Percentiles rank a stretch among this genome's conserved stretches.
Evolutionary conservation across 2,113 vertebrate genomes (phyloP).

Genomic region (Prochilodus magdalenae): DNA sequence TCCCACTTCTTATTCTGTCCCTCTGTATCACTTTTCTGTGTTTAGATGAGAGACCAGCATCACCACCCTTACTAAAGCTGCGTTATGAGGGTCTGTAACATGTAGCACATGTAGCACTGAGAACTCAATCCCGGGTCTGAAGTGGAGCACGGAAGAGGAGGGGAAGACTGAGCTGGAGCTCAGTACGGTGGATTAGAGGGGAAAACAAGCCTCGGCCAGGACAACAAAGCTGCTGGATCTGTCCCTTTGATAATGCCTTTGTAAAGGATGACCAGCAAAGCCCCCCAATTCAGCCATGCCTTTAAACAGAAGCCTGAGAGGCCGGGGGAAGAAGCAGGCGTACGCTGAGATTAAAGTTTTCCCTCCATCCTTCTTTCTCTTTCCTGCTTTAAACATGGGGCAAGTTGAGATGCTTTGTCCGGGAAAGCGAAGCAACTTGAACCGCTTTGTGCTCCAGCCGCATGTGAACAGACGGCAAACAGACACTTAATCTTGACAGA

Average conservation of each 20-base stretch:
- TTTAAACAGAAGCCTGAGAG: slow-evolving; percentile 34
- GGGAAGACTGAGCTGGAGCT: background rate
- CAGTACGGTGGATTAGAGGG: slow-evolving; percentile 48
- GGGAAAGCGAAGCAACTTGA: slow-evolving; percentile 78
- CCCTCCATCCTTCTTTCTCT: slow-evolving; percentile 59
- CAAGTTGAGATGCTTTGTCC: slow-evolving; percentile 7
- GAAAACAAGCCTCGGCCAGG: slow-evolving; percentile 20
- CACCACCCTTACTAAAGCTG: background rate
- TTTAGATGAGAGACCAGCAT: background rate
- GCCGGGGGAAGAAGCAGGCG: background rate
- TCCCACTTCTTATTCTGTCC: background rate
- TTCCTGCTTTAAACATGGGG: slow-evolving; percentile 41
- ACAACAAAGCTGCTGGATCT: slow-evolving; percentile 59
- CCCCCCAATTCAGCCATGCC: slow-evolving; percentile 24
- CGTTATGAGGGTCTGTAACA: background rate
- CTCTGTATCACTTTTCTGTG: too few relatives aligned
- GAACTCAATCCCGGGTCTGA: background rate
- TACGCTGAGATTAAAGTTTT: slow-evolving; percentile 81
- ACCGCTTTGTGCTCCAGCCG: slow-evolving; percentile 84
- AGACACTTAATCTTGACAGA: slow-evolving; percentile 90
- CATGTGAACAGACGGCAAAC: slow-evolving; percentile 86
- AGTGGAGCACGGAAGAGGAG: background rate
- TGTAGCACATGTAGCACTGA: background rate
- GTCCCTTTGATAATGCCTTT: slow-evolving; percentile 44
- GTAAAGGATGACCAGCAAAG: slow-evolving; percentile 47